Evolutionary conservation across 92 coral and sea anemone genomes (phyloP).

Genomic region (Nematostella vectensis): DNA sequence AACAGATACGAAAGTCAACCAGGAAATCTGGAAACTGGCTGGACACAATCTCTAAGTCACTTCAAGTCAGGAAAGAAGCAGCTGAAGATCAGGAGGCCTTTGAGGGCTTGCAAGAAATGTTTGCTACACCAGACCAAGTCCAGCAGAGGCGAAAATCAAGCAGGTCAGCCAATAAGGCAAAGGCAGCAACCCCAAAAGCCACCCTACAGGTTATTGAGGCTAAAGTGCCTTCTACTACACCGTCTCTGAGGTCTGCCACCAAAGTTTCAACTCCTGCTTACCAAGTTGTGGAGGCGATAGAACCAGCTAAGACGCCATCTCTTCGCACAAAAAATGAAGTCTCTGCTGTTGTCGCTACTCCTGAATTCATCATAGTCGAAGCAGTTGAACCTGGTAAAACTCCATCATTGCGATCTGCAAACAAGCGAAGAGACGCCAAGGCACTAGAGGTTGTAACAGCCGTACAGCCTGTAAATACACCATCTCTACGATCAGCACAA

Average conservation of each 20-base stretch:
- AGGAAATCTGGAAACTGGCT: constrained; percentile 54
- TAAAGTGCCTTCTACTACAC: constrained; percentile 26
- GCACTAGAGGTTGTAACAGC: constrained; percentile 33
- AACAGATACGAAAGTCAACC: constrained; percentile 1
- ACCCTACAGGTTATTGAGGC: constrained; percentile 4
- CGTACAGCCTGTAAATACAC: constrained; percentile 39
- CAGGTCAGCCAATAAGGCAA: background rate
- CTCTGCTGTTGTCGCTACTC: background rate
- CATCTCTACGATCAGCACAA: constrained; percentile 40
- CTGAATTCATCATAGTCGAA: constrained; percentile 16
- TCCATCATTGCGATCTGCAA: constrained; percentile 54
- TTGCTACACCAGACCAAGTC: constrained; percentile 32
- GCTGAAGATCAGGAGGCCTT: constrained; percentile 29
- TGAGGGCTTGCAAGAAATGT: constrained; percentile 49
- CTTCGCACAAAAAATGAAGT: constrained; percentile 15
- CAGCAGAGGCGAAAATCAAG: constrained; percentile 1
- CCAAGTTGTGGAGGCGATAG: constrained; percentile 36
- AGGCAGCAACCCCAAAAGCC: background rate
- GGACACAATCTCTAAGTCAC: constrained; percentile 48
- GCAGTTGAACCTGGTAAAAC: constrained; percentile 40
- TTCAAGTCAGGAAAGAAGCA: constrained; percentile 26
- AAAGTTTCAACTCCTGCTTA: constrained; percentile 3
- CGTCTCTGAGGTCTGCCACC: constrained; percentile 40
- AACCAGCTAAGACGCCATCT: constrained; percentile 55
- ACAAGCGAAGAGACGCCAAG: background rate